A percentile compares a stretch with the other conserved stretches of the same genome.
phyloP scores from a whole-genome alignment of 2,797 vertebrate genomes.

The Brachyrhaphis roseni region DNA sequence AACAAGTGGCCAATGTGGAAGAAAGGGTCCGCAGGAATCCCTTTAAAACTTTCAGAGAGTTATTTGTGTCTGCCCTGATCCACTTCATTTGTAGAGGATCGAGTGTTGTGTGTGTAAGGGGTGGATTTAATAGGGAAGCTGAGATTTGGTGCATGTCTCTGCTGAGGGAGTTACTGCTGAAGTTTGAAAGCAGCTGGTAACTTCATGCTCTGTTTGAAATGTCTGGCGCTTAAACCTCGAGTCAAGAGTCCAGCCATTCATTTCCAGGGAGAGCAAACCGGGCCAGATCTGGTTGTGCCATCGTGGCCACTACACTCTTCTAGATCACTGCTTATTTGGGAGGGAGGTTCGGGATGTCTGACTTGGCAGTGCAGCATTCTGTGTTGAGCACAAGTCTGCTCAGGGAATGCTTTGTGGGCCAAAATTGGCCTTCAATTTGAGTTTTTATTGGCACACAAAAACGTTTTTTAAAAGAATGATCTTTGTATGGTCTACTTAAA shows the following conservation, averaged over 20 bases:
- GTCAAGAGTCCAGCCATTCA: constrained; percentile 51
- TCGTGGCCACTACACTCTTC: constrained; percentile 30
- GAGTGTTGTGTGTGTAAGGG: constrained; percentile 61
- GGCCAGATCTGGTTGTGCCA: constrained; percentile 58
- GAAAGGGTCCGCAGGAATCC: constrained; percentile 55
- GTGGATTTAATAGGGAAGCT: constrained; percentile 68
- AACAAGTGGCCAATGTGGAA: constrained; percentile 62
- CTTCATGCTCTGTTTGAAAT: constrained; percentile 65
- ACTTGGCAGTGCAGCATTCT: constrained; percentile 39
- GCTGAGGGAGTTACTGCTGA: constrained; percentile 59
- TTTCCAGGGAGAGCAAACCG: constrained; percentile 47
- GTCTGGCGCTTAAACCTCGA: constrained; percentile 55
- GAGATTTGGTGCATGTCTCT: constrained; percentile 62
- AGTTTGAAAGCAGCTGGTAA: constrained; percentile 74
- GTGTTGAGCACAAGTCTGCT: constrained; percentile 38
- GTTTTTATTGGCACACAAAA: constrained; percentile 49
- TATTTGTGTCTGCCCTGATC: constrained; percentile 74
- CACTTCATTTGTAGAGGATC: constrained; percentile 67
- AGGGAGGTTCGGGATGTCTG: constrained; percentile 40
- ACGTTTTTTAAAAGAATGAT: constrained; percentile 28
- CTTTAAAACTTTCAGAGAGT: constrained; percentile 59
- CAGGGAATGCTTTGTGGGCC: constrained; percentile 39
- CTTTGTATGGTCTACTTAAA: constrained; percentile 49
- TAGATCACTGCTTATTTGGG: constrained; percentile 20
- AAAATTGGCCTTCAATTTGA: constrained; percentile 32